phyloP scores from a whole-genome alignment of 2,888 invertebrate genomes.

The Sepiola atlantica region DNA sequence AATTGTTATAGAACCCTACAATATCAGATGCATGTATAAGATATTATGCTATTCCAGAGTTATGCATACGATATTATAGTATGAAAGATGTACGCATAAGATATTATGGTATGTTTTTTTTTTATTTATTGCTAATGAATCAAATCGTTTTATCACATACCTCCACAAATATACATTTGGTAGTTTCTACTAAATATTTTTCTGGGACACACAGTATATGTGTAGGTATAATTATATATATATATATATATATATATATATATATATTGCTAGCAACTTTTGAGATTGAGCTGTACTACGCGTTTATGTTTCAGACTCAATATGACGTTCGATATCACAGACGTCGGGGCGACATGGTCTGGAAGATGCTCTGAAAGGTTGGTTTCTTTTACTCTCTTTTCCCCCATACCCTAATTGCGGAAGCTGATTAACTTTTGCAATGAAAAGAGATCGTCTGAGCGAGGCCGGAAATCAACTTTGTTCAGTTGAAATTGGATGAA shows the following conservation, averaged over 20 bases:
- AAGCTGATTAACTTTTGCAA: neutral
- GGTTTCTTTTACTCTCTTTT: neutral
- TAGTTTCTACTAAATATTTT: too few species aligned
- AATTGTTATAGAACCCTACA: too few species aligned
- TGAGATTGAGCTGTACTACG: conserved; percentile 18
- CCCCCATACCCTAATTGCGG: too few species aligned
- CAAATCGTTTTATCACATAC: too few species aligned
- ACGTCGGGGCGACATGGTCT: neutral
- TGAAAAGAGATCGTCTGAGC: neutral
- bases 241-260: conserved; percentile 32
- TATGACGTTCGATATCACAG: conserved; percentile 12
- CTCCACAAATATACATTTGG: too few species aligned
- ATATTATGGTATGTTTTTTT: too few species aligned
- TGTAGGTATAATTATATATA: neutral
- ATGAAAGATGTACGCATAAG: too few species aligned
- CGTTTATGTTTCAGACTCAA: conserved; percentile 21
- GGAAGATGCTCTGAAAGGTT: neutral
- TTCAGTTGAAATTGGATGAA: neutral
- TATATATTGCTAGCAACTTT: conserved; percentile 13
- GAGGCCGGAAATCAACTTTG: conserved; percentile 7
- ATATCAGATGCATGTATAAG: too few species aligned
- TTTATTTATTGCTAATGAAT: too few species aligned
- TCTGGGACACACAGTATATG: too few species aligned
- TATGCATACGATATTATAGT: too few species aligned
- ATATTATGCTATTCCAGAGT: too few species aligned